Evolutionary conservation across 1,140 invertebrate genomes (phyloP).

Genomic region (Meloidogyne floridensis): DNA sequence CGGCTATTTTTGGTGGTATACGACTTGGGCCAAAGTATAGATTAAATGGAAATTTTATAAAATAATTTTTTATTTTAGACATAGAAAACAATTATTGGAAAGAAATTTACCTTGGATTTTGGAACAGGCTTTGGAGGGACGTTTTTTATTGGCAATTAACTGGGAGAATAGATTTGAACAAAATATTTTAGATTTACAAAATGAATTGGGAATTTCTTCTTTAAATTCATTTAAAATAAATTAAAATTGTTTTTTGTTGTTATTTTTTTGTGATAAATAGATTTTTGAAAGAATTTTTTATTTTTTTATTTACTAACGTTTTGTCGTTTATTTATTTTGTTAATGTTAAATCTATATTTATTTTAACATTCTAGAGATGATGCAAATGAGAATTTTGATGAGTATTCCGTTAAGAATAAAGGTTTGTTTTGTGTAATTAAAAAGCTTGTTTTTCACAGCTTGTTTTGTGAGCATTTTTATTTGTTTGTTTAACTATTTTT

Average conservation of each 20-base stretch:
- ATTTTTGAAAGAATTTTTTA: background rate
- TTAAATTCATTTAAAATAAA: constrained; percentile 18
- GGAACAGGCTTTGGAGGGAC: constrained; percentile 38
- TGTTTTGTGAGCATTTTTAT: too few relatives aligned
- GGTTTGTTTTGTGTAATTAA: background rate
- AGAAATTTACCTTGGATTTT: constrained; percentile 43
- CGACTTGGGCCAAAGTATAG: constrained; percentile 68
- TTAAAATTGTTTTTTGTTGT: background rate
- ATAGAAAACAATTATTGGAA: constrained; percentile 40
- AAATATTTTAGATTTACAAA: constrained; percentile 38
- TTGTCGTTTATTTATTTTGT: background rate
- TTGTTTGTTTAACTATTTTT: too few relatives aligned
- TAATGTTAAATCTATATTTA: background rate
- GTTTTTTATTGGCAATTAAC: constrained; percentile 42
- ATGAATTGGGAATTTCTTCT: constrained; percentile 37
- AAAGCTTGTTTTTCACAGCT: too few relatives aligned
- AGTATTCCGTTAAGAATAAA: background rate
- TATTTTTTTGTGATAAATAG: background rate
- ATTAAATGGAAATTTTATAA: background rate
- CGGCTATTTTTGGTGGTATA: constrained; percentile 67
- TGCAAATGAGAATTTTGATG: background rate
- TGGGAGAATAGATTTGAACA: constrained; percentile 48
- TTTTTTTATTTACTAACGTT: background rate
- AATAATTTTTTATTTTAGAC: constrained; percentile 32
- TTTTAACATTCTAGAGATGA: background rate